These are phyloP conservation scores for Drosophila kuntzei DNA, from an alignment of 2,888 invertebrate species.

Conservation along the genomic window DNA sequence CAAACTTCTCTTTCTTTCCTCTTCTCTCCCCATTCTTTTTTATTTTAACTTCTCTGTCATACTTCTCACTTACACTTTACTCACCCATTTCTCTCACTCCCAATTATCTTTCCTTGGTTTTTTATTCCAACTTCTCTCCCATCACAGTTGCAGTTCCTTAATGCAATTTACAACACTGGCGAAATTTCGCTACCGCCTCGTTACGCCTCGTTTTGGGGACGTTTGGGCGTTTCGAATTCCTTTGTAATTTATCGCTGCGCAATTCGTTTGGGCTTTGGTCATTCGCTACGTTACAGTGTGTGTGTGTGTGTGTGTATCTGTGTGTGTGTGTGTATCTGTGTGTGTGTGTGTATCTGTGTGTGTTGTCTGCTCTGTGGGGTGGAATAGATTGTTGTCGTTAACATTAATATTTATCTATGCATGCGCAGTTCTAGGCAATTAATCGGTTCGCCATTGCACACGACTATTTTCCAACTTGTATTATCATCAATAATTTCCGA, in stretches of 20 bases:
- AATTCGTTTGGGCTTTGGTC: constrained; percentile 70
- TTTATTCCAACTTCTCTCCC: neutral
- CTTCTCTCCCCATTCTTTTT: neutral
- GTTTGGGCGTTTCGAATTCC: constrained; percentile 71
- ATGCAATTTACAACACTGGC: constrained; percentile 44
- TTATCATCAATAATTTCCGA: constrained; percentile 45
- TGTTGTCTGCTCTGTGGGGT: constrained; percentile 35
- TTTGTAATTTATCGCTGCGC: constrained; percentile 70
- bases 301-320: neutral
- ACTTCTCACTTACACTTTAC: neutral
- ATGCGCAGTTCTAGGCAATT: constrained; percentile 64
- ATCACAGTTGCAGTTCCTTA: constrained; percentile 1
- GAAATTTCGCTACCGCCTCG: constrained; percentile 25
- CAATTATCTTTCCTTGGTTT: neutral
- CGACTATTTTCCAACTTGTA: constrained; percentile 27
- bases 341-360: neutral
- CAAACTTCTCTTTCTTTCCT: neutral
- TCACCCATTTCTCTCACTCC: neutral
- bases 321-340: constrained; percentile 4
- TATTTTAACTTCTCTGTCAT: neutral
- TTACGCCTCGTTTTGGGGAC: constrained; percentile 50
- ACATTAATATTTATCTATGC: constrained; percentile 55
- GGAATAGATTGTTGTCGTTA: constrained; percentile 32
- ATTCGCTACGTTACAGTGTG: constrained; percentile 50
- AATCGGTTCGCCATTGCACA: constrained; percentile 52